Percentiles rank a stretch among this genome's conserved stretches.
phyloP scores from a whole-genome alignment of 2,113 vertebrate genomes.

The Diadophis punctatus region DNA sequence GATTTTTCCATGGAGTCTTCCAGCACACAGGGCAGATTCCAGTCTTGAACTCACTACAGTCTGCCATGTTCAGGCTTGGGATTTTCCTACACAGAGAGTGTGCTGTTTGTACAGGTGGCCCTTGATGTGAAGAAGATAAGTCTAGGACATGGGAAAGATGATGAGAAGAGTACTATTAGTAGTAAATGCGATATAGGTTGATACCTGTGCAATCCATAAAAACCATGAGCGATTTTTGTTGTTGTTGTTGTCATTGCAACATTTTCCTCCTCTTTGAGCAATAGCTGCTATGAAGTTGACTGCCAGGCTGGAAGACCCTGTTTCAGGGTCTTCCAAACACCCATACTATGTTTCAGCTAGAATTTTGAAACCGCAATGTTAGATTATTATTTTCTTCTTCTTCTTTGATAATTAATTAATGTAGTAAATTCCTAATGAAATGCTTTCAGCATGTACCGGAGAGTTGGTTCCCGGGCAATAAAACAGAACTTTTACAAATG shows the following conservation, averaged over 20 bases:
- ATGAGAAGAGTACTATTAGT: background rate
- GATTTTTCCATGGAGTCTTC: background rate
- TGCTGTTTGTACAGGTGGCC: background rate
- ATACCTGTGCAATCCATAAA: background rate
- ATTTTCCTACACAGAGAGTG: background rate
- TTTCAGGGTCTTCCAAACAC: background rate
- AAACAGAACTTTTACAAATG: background rate
- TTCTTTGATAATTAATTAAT: background rate
- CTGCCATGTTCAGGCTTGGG: background rate
- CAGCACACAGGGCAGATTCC: background rate
- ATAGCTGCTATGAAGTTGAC: background rate
- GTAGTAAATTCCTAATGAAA: background rate
- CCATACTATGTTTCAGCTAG: background rate
- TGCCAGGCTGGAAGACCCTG: background rate
- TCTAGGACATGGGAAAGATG: background rate
- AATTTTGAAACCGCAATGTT: background rate
- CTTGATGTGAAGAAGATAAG: background rate
- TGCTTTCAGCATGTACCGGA: background rate
- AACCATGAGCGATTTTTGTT: background rate
- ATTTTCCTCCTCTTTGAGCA: background rate
- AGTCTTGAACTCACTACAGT: background rate
- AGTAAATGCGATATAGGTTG: background rate
- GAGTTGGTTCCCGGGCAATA: background rate
- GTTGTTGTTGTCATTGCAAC: background rate
- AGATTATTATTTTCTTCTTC: background rate